Base-by-base conservation (phyloP, 1,140 invertebrate genomes). In the Platyura marginata region DNA sequence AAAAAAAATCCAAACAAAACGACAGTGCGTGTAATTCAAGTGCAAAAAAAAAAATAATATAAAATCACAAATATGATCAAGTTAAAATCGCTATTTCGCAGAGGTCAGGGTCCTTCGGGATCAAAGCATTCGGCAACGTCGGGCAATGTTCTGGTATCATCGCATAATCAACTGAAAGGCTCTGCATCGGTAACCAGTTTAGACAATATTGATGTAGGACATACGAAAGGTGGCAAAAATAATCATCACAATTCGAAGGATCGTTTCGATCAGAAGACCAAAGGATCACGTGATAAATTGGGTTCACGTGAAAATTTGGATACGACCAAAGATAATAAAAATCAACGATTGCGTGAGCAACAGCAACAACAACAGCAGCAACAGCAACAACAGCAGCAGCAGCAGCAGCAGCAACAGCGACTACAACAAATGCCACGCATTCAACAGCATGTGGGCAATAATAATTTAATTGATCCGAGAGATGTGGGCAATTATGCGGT, bases 61-160 rank as follows among this genome's bases (percentile, higher is more conserved):
- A n/a, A n/a, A 13, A 29, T 13, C 6, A 29, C 13, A 6, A 29
- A 8, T 29, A 79, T 79, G 77, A 80, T 81, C 72, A 81, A 80
- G 71, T 75, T 81, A 61, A 80, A 80, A 73, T 80, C 77, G 55
- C 70, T 81, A 57, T 81, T 81, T 67, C 77, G 77, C 68, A 78
- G 77, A 73, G 76, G 76, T 54, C 69, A 64, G 54, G 55, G 62
- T 55, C 51, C 53, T 60, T 61, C 70, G 42, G 51, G 54, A 50
- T 54, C 40, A 50, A 54, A 44, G 45, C 40, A 21, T 40, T 40
- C 48, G 52, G 46, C 61, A 69, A 62, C 58, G 57, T 60, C 45
- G 55, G 52, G 62, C 47, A 63, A 64, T 44, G 15, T n/a, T 5
- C n/a, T n/a, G n/a, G n/a, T n/a, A n/a, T n/a, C n/a, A n/a, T 15